Evolutionary conservation across 2,888 invertebrate genomes (phyloP).

Genomic region (Rhagonycha fulva): DNA sequence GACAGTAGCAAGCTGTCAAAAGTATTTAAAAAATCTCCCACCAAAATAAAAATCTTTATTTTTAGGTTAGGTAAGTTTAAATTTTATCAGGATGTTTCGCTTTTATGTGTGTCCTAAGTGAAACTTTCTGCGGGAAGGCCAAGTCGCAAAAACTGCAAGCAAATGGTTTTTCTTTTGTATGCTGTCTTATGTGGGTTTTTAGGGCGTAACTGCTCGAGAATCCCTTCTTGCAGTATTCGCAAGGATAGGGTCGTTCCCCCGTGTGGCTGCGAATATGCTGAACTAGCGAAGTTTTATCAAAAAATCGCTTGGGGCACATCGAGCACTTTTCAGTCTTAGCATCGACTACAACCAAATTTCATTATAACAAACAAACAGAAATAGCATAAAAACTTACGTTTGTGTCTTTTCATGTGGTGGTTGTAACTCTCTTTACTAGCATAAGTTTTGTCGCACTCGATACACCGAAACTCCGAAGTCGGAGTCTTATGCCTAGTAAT

Average conservation of each 20-base stretch:
- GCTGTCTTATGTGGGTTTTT: slow-evolving; percentile 21
- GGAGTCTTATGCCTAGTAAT: too few relatives aligned
- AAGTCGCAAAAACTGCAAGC: slow-evolving; percentile 14
- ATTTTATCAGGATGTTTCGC: slow-evolving; percentile 9
- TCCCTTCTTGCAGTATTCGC: slow-evolving; percentile 21
- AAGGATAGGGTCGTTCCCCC: slow-evolving; percentile 18
- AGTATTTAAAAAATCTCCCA: too few relatives aligned
- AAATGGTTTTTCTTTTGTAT: slow-evolving; percentile 25
- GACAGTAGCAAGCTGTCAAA: too few relatives aligned
- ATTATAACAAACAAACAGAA: background rate
- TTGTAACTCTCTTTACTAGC: background rate
- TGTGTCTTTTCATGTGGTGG: background rate
- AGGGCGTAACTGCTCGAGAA: slow-evolving; percentile 20
- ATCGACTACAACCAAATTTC: background rate
- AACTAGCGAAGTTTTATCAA: background rate
- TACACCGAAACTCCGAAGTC: background rate
- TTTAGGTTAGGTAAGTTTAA: background rate
- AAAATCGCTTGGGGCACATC: slow-evolving; percentile 16
- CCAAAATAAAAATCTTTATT: too few relatives aligned
- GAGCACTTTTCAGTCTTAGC: slow-evolving; percentile 10
- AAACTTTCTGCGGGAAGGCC: slow-evolving; percentile 24
- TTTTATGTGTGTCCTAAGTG: slow-evolving; percentile 18
- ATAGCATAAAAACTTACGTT: background rate
- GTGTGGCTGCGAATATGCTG: slow-evolving; percentile 22
- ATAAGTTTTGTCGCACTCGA: background rate